Evolutionary conservation across 92 coral and sea anemone species (phyloP).

Genomic region (Nematostella vectensis): DNA sequence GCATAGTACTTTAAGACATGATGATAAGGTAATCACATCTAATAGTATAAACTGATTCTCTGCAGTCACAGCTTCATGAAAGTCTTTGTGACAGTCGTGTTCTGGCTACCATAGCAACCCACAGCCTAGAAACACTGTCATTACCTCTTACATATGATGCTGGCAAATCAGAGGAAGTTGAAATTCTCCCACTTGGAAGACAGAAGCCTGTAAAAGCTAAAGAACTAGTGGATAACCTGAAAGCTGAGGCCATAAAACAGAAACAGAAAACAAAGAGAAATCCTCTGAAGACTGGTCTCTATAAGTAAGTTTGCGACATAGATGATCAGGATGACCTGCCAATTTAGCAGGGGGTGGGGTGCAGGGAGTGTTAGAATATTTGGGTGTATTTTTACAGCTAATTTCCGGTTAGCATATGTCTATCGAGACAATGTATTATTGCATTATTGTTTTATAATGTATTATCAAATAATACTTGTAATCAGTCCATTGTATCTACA

Average conservation of each 20-base stretch:
- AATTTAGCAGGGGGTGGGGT: too few species aligned
- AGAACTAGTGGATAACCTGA: conserved; percentile 60
- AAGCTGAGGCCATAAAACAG: conserved; percentile 80
- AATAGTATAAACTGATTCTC: too few species aligned
- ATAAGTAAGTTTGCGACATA: conserved; percentile 48
- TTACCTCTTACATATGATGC: conserved; percentile 84
- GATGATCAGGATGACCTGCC: background rate
- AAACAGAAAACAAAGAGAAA: conserved; percentile 76
- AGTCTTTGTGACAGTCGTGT: conserved; percentile 78
- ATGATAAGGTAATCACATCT: too few species aligned
- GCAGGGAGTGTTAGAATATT: too few species aligned
- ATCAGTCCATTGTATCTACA: conserved; percentile 2
- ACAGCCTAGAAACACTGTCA: conserved; percentile 46
- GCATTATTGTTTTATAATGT: background rate
- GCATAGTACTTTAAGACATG: too few species aligned
- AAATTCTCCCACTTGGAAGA: conserved; percentile 72
- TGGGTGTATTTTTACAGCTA: background rate
- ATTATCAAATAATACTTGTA: background rate
- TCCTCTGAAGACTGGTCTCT: conserved; percentile 72
- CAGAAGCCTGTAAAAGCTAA: conserved; percentile 64
- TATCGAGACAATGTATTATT: too few species aligned
- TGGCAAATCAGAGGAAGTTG: conserved; percentile 37
- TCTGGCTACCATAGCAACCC: conserved; percentile 93
- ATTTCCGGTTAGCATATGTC: background rate
- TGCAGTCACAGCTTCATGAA: conserved; percentile 90